Conservation (phyloP, 1,140 invertebrate species). For the Drosophila ananassae region DNA sequence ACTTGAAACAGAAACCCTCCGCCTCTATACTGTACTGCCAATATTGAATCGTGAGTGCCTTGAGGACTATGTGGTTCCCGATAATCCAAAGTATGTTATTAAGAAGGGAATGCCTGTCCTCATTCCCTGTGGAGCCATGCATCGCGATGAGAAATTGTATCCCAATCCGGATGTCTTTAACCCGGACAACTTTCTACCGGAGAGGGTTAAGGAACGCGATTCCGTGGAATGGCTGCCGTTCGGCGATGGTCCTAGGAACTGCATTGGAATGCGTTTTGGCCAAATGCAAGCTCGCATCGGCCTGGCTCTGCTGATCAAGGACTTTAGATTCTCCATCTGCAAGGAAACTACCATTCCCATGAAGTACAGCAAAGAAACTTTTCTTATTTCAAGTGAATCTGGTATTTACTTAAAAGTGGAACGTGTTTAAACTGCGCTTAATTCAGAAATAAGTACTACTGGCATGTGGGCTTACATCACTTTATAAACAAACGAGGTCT, state of each 20-base stretch:
- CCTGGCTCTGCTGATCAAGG: constrained; percentile 80
- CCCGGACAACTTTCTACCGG: constrained; percentile 88
- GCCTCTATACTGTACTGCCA: constrained; percentile 79
- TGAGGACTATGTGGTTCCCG: constrained; percentile 83
- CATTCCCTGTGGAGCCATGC: constrained; percentile 71
- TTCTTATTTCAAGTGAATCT: constrained; percentile 46
- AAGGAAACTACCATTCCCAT: constrained; percentile 72
- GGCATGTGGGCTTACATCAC: neutral
- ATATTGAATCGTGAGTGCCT: constrained; percentile 84
- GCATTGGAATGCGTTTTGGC: constrained; percentile 87
- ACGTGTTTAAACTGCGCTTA: constrained; percentile 27
- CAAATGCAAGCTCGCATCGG: constrained; percentile 87
- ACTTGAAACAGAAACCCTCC: constrained; percentile 61
- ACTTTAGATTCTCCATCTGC: constrained; percentile 74
- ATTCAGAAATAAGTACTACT: neutral
- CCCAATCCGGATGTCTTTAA: constrained; percentile 87
- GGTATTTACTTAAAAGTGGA: constrained; percentile 66
- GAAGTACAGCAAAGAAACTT: constrained; percentile 41
- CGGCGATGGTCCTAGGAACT: constrained; percentile 85
- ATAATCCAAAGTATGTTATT: constrained; percentile 71
- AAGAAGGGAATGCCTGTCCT: constrained; percentile 64
- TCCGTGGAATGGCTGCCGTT: constrained; percentile 86
- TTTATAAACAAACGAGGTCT: neutral
- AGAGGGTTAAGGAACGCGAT: constrained; percentile 85
- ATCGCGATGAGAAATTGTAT: constrained; percentile 84